These are phyloP conservation scores for Festucalex cinctus DNA, from an alignment of 2,113 vertebrate species.

Conservation along the genomic window DNA sequence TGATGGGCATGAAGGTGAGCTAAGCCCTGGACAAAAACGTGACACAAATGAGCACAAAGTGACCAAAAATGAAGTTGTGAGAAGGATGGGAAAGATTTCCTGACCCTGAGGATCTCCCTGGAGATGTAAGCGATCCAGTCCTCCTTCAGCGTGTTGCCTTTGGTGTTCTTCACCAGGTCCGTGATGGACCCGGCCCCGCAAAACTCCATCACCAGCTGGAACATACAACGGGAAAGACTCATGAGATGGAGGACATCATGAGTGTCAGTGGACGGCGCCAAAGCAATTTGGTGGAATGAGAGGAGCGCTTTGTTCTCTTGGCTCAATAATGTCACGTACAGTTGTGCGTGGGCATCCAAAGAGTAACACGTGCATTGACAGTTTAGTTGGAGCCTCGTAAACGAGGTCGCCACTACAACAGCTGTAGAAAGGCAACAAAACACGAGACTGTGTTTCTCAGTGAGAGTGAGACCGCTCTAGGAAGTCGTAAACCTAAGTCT, in stretches of 20 bases:
- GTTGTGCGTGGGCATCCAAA: neutral
- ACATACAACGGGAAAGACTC: conserved; percentile 2
- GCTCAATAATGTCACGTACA: neutral
- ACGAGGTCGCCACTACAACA: conserved; percentile 16
- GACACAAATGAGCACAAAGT: neutral
- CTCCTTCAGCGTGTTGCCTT: conserved; percentile 95
- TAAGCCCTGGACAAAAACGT: conserved; percentile 76
- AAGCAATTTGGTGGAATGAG: neutral
- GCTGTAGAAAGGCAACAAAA: conserved; percentile 46
- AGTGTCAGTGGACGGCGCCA: neutral
- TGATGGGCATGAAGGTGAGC: conserved; percentile 96
- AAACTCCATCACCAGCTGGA: conserved; percentile 98
- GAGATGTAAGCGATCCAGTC: conserved; percentile 99
- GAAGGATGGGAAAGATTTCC: neutral
- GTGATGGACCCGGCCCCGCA: conserved; percentile 98
- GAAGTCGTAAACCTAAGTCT: conserved; percentile 24
- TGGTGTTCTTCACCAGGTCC: conserved; percentile 98
- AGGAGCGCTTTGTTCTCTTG: neutral
- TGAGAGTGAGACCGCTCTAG: conserved; percentile 10
- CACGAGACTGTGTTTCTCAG: neutral
- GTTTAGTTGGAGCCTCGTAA: conserved; percentile 1
- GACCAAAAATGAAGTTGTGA: neutral
- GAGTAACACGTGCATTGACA: conserved; percentile 4
- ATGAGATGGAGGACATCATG: neutral
- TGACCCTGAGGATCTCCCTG: conserved; percentile 87